Evolutionary conservation across 2,797 vertebrate species (phyloP), one percentile per base, ranked within the genome.

Genomic region (Tragopan temminckii): DNA sequence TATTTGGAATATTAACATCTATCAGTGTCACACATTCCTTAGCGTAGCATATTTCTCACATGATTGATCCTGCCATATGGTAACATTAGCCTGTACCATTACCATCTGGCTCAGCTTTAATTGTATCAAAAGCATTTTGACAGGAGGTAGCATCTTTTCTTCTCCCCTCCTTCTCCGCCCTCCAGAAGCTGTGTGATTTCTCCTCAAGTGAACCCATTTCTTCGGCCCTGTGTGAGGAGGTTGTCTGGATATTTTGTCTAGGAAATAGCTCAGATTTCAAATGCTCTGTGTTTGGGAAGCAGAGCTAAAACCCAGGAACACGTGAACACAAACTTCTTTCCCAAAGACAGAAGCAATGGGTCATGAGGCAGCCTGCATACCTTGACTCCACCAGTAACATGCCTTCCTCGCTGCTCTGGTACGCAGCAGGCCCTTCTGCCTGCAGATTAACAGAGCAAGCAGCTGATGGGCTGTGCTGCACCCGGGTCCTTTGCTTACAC

Each of bases 1-100:
- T 96, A 96, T 95, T 96, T 95, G 80, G 84, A 96, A 96, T 95
- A 96, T 95, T 94, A 94, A 82, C 86, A 94, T 95, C 79, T 63
- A 80, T 92, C 92, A 66, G 68, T 62, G 96, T 94, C 88, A 90
- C 93, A 90, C 35, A 0, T 95, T 85, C 50, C 72, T 85, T 87
- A 66, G 90, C 89, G 90, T 55, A 92, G 90, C 88, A 72, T 48
- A 66, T 90, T 95, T 94, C 58, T 43, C 75, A 89, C 81, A 58
- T 93, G 95, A 87, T 72, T 93, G 94, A 71, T 95, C 82, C 66
- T 87, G 85, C 94, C 96, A 93, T 94, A 93, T 92, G 95, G 91
- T 80, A 90, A 89, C 86, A 63, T 87, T 95, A 96, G 93, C 81
- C 93, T 95, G 94, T 80, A 92, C 79, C 86, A 79, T 83, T 72